phyloP scores from a whole-genome alignment of 2,797 vertebrate genomes.

The Peromyscus attwateri region DNA sequence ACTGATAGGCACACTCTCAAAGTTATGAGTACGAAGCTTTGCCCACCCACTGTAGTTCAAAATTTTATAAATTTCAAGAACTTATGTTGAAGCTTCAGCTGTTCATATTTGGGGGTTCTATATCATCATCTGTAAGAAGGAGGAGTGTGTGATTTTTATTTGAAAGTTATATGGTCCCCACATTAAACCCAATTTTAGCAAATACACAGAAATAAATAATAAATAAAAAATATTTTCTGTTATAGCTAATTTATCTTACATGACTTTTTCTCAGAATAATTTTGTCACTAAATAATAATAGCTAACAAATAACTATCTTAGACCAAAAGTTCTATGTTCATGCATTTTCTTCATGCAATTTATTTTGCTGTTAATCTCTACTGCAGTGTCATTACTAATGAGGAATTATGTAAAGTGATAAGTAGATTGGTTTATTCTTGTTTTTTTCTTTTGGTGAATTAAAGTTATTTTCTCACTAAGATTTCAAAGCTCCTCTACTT shows the following conservation, averaged over 20 bases:
- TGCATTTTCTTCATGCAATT: background rate
- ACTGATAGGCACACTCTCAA: background rate
- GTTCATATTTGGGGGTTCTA: background rate
- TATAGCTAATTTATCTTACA: background rate
- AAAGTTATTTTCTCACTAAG: background rate
- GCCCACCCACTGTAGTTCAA: background rate
- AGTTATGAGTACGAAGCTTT: constrained; percentile 8
- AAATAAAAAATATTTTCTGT: background rate
- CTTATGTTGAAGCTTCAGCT: background rate
- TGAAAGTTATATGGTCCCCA: background rate
- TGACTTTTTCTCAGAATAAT: background rate
- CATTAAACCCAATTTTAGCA: constrained; percentile 2
- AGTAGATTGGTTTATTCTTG: background rate
- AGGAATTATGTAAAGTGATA: background rate
- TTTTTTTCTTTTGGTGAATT: background rate
- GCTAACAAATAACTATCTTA: background rate
- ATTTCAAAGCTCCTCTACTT: constrained; percentile 13
- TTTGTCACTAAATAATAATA: background rate
- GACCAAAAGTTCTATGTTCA: background rate
- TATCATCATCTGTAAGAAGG: background rate
- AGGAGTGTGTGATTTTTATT: background rate
- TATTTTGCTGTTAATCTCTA: background rate
- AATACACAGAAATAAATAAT: constrained; percentile 6
- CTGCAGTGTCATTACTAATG: background rate
- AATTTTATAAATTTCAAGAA: background rate